Percentiles rank a stretch among this genome's conserved stretches.
phyloP scores from a whole-genome alignment of 64 coral and sea anemone genomes.

The Stylophora pistillata region DNA sequence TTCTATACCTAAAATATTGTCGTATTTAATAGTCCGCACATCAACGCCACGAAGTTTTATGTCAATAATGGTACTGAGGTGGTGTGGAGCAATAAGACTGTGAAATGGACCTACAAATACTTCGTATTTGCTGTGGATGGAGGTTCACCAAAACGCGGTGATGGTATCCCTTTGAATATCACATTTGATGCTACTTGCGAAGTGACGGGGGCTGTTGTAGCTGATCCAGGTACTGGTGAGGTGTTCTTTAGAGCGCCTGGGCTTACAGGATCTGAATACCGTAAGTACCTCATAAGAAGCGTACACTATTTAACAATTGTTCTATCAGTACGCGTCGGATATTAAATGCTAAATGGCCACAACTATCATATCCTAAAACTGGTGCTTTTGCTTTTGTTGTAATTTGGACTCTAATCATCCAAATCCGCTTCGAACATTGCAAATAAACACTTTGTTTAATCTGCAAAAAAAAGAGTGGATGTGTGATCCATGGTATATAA shows the following conservation, averaged over 20 bases:
- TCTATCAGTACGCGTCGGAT: too few species aligned
- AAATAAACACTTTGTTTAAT: too few species aligned
- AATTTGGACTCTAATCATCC: too few species aligned
- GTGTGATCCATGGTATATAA: too few species aligned
- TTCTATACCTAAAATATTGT: too few species aligned
- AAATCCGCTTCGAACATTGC: too few species aligned
- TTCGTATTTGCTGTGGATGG: conserved; percentile 87
- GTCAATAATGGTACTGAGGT: conserved; percentile 73
- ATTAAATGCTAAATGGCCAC: too few species aligned
- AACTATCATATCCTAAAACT: too few species aligned
- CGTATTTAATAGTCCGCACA: conserved; percentile 54
- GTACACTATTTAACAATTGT: too few species aligned
- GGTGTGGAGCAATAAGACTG: conserved; percentile 90
- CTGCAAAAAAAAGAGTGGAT: too few species aligned
- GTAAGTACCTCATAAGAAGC: conserved; percentile 45
- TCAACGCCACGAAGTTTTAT: conserved; percentile 68
- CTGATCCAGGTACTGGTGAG: conserved; percentile 77
- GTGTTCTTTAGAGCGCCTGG: conserved; percentile 90
- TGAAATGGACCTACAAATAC: conserved; percentile 70
- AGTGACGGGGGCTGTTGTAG: conserved; percentile 70
- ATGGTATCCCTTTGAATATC: conserved; percentile 78
- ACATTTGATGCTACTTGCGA: conserved; percentile 88
- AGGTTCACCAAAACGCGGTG: conserved; percentile 80
- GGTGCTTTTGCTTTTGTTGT: too few species aligned
- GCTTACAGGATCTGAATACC: conserved; percentile 88